Evolutionary conservation across 2,113 vertebrate genomes (phyloP).

Genomic region (Scophthalmus maximus): DNA sequence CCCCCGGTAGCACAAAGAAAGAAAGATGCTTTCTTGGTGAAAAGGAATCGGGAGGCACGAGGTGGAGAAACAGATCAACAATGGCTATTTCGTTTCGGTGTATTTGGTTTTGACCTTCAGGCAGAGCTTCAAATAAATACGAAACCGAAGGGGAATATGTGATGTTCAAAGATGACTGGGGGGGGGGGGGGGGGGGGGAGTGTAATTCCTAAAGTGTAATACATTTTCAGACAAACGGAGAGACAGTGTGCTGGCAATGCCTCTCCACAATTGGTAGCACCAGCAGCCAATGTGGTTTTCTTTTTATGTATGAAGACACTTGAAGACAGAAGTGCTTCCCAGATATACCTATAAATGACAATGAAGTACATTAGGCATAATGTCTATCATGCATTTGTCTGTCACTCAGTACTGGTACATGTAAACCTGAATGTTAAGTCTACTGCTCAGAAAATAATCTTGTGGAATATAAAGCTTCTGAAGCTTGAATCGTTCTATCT

Average conservation of each 20-base stretch:
- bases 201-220: constrained; percentile 61
- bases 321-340: constrained; percentile 26
- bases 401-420: too few species aligned
- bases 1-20: constrained; percentile 73
- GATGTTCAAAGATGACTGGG: constrained; percentile 48
- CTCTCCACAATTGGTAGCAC: constrained; percentile 58
- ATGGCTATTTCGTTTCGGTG: constrained; percentile 72
- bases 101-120: constrained; percentile 79
- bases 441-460: neutral
- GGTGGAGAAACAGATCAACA: constrained; percentile 72
- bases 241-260: constrained; percentile 52
- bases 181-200: neutral
- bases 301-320: constrained; percentile 48
- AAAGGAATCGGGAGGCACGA: constrained; percentile 71
- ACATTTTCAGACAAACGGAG: constrained; percentile 56
- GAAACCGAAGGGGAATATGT: constrained; percentile 59
- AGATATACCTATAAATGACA: constrained; percentile 25
- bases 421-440: neutral
- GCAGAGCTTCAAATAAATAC: constrained; percentile 70
- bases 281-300: constrained; percentile 42
- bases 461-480: neutral
- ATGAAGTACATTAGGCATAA: neutral
- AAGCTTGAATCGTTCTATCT: neutral
- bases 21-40: constrained; percentile 73
- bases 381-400: neutral